Conservation (phyloP, 2,797 vertebrate genomes). For the Phataginus tetradactyla region DNA sequence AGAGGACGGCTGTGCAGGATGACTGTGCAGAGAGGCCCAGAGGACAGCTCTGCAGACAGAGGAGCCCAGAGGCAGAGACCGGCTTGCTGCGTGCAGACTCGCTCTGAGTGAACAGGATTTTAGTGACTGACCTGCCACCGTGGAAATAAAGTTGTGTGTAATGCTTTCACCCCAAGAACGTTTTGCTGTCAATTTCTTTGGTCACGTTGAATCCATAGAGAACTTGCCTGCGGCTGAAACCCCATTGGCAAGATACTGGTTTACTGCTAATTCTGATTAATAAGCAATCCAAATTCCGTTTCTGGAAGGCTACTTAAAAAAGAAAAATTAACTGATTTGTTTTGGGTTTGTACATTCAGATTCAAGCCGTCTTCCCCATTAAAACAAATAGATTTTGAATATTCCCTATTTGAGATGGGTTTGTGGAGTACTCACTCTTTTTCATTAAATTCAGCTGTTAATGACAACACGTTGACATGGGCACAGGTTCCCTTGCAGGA, state of each 20-base stretch:
- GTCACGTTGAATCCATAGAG: too few species aligned
- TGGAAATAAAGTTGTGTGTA: too few species aligned
- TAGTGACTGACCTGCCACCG: too few species aligned
- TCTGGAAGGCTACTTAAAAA: background rate
- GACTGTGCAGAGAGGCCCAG: too few species aligned
- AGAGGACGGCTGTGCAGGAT: too few species aligned
- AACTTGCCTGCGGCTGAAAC: too few species aligned
- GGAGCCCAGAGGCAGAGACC: too few species aligned
- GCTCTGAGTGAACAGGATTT: too few species aligned
- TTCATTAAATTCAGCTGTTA: background rate
- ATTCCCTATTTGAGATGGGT: background rate
- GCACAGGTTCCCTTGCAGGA: background rate
- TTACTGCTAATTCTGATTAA: constrained; percentile 19
- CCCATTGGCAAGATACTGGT: background rate
- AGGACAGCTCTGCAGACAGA: too few species aligned
- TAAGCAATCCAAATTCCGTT: constrained; percentile 6
- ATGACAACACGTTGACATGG: background rate
- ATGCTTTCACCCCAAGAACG: too few species aligned
- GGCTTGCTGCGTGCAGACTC: too few species aligned
- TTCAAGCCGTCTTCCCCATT: background rate
- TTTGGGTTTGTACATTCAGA: background rate
- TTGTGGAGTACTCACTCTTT: background rate
- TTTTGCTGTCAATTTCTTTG: too few species aligned
- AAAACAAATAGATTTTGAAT: constrained; percentile 1
- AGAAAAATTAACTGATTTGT: background rate